A percentile compares a stretch with the other conserved stretches of the same genome.
These are phyloP conservation scores for Prionailurus viverrinus DNA, from an alignment of 2,113 vertebrate species.

Conservation along the genomic window DNA sequence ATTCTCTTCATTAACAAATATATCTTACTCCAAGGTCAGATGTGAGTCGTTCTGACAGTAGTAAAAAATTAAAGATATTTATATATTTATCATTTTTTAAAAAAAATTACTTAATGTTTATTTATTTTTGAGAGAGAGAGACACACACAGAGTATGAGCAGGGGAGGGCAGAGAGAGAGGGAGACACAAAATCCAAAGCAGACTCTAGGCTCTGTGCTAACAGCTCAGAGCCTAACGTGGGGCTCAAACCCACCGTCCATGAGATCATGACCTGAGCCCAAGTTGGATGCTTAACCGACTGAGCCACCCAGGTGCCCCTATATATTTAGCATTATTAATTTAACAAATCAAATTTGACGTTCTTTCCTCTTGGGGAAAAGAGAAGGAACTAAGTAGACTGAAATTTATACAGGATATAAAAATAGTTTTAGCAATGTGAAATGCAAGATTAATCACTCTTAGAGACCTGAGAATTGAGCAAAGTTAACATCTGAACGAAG, in stretches of 20 bases:
- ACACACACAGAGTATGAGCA: too few relatives aligned
- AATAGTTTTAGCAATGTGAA: background rate
- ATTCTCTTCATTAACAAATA: background rate
- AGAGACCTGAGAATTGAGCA: background rate
- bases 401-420: background rate
- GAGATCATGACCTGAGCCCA: too few relatives aligned
- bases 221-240: too few relatives aligned
- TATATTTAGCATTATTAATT: background rate
- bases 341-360: background rate
- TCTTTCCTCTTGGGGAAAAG: background rate
- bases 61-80: background rate
- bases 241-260: too few relatives aligned
- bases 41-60: background rate
- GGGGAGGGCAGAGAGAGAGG: too few relatives aligned
- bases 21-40: background rate
- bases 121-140: too few relatives aligned
- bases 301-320: too few relatives aligned
- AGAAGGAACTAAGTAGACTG: background rate
- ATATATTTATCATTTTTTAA: background rate
- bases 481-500: constrained; percentile 64
- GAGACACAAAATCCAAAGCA: too few relatives aligned
- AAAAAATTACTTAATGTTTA: too few relatives aligned
- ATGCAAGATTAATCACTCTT: constrained; percentile 26
- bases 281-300: too few relatives aligned
- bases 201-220: too few relatives aligned